Conservation (phyloP, 2,888 invertebrate genomes). For the Phoronis australis region DNA sequence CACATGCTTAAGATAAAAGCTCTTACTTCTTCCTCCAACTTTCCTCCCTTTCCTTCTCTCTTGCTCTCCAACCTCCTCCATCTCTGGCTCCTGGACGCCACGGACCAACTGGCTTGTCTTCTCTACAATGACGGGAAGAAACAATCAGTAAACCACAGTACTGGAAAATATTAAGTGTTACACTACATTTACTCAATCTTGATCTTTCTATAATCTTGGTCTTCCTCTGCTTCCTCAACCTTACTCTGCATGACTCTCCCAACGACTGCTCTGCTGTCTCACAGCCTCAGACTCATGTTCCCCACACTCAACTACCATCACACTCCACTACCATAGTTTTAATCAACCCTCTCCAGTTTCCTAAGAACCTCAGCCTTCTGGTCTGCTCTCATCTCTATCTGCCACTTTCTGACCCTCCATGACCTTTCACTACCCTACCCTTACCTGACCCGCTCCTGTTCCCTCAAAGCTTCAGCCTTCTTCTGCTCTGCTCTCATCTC, state of each 20-base stretch:
- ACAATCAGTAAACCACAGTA: no score
- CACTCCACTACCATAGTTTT: conserved; percentile 7
- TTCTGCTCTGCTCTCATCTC: conserved; percentile 33
- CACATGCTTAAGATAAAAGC: no score
- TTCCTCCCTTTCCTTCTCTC: conserved; percentile 36
- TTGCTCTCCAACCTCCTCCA: conserved; percentile 40
- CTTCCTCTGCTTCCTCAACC: conserved; percentile 5
- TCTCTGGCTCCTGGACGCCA: conserved; percentile 20
- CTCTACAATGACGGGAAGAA: background rate
- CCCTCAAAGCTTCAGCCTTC: conserved; percentile 18
- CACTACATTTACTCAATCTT: conserved; percentile 8
- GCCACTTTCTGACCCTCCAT: background rate
- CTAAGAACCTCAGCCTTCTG: conserved; percentile 21
- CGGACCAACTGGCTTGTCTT: conserved; percentile 2
- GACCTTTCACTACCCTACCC: conserved; percentile 7
- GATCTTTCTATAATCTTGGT: conserved; percentile 11
- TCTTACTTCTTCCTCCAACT: conserved; percentile 23
- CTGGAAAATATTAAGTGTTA: no score
- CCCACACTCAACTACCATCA: conserved; percentile 1
- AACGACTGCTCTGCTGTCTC: background rate
- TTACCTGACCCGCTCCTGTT: conserved; percentile 4
- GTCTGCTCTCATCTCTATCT: conserved; percentile 29
- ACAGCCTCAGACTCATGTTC: background rate
- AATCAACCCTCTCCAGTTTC: conserved; percentile 3
- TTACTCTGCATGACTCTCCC: conserved; percentile 6